These are phyloP conservation scores for Neopelma chrysocephalum DNA, from an alignment of 2,797 vertebrate genomes.

Conservation along the genomic window DNA sequence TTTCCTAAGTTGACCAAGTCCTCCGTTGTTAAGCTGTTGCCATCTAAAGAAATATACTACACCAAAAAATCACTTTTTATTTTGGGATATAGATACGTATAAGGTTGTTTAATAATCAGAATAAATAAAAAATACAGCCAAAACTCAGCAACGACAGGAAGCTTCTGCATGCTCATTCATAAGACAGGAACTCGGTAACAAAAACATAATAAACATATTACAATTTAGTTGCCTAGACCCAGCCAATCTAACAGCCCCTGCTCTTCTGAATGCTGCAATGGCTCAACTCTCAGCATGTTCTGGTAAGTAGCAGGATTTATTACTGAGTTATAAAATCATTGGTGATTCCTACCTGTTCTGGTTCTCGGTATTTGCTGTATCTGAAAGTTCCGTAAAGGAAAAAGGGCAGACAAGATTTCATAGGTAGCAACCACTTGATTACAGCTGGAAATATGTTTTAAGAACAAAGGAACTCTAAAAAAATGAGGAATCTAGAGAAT, in stretches of 20 bases:
- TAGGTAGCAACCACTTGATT: background rate
- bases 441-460: background rate
- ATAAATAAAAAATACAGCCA: background rate
- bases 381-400: constrained; percentile 75
- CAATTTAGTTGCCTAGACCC: background rate
- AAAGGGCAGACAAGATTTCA: background rate
- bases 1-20: constrained; percentile 91
- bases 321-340: background rate
- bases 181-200: background rate
- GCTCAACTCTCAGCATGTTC: background rate
- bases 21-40: constrained; percentile 87
- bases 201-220: background rate
- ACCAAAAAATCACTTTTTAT: constrained; percentile 29
- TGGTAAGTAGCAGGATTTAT: background rate
- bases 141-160: background rate
- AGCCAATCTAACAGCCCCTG: background rate
- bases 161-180: fast-evolving
- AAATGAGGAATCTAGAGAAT: background rate
- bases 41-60: constrained; percentile 89
- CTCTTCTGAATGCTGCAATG: background rate
- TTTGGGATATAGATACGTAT: background rate
- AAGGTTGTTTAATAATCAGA: background rate
- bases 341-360: constrained; percentile 78
- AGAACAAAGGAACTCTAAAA: background rate
- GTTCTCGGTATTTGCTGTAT: constrained; percentile 90